Evolutionary conservation across 1,140 invertebrate genomes (phyloP), one percentile per base, ranked within the genome.

Genomic region (Yoshiicerus persimilis): DNA sequence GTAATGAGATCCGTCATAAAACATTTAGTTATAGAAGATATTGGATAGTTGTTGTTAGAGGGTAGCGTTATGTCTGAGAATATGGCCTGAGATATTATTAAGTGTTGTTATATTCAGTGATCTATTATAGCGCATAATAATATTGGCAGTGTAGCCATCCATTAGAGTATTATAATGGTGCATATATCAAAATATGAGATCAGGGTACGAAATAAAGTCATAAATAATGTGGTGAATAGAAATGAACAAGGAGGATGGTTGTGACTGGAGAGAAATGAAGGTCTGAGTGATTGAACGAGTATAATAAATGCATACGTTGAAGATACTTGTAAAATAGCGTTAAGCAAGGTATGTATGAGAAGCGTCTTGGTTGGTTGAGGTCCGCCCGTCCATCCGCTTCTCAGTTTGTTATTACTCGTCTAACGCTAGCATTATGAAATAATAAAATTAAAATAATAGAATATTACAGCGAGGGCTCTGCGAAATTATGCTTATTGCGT

Each of bases 361-460:
- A 16, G 41, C 41, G 41, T 47, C 41, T 20, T 47, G 20, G 41
- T 4, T 70, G 16, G 30, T 20, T 36, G 34, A 23, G 75, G 34
- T 80, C 75, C 75, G 75, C 75, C 75, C 75, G 75, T 80, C 75
- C 75, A 80, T 80, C 75, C 75, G 75, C 75, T 80, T 20, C 30
- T 80, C 75, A 80, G 75, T 80, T 80, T 80, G 75, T 80, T 80
- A 80, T 80, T 80, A 80, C 36, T 4, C 25, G 9, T 36, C 75
- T 20, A 30, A 80, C 16, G 75, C 20, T 34, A n/a, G 16, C 34
- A 80, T 80, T 80, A 80, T 80, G 75, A 80, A 80, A 38, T 80
- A 80, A 80, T 80, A 80, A 80, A 80, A 80, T 80, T 80, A 80
- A 80, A 80, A 80, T 66, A 66, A 66, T 66, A 66, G 62, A 66